A percentile compares a stretch with the other conserved stretches of the same genome.
These are phyloP conservation scores for Athrips mouffetella DNA, from an alignment of 2,888 invertebrate species.

Conservation along the genomic window DNA sequence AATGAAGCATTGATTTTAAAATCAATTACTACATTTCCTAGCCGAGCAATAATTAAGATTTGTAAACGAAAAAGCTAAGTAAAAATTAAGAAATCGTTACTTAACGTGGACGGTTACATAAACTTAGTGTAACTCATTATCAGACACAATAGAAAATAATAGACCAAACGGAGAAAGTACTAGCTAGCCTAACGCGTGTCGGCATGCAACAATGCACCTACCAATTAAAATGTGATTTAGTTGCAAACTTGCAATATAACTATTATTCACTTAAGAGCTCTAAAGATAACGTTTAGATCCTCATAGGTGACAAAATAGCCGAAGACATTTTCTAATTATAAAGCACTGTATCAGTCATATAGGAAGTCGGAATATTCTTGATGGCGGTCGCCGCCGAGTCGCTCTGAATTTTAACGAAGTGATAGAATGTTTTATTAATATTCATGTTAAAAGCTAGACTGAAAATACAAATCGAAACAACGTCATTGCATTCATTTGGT, in stretches of 20 bases:
- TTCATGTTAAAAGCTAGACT: background rate
- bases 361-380: background rate
- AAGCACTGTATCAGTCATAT: conserved; percentile 2
- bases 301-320: background rate
- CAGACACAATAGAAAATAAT: conserved; percentile 37
- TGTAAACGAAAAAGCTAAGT: conserved; percentile 11
- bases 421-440: conserved; percentile 11
- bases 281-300: background rate
- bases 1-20: background rate
- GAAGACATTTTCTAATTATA: conserved; percentile 5
- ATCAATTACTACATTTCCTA: background rate
- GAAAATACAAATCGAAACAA: background rate
- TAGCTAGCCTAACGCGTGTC: conserved; percentile 26
- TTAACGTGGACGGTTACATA: conserved; percentile 43
- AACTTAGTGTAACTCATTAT: conserved; percentile 39
- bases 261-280: background rate
- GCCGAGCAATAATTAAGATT: conserved; percentile 9
- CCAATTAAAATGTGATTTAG: conserved; percentile 18
- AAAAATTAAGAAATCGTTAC: conserved; percentile 40
- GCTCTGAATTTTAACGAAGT: conserved; percentile 11
- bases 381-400: background rate
- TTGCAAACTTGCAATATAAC: conserved; percentile 2
- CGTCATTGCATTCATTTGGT: background rate
- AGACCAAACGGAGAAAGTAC: conserved; percentile 46
- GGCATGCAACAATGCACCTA: conserved; percentile 35